These are phyloP conservation scores for Plectropomus leopardus DNA, from an alignment of 2,113 vertebrate genomes.

Conservation along the genomic window DNA sequence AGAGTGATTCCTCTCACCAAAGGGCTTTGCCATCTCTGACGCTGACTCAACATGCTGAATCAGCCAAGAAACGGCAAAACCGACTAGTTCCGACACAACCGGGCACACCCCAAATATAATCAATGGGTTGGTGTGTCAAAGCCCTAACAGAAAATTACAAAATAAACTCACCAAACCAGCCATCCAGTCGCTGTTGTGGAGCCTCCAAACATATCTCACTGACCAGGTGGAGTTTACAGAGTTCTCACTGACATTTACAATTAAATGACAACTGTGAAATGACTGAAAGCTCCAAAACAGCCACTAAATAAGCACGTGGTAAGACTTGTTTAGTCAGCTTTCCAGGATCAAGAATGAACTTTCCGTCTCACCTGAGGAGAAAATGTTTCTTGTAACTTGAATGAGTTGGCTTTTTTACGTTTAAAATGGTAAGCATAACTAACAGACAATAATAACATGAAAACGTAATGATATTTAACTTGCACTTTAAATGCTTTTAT, in stretches of 20 bases:
- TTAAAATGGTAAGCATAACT: neutral
- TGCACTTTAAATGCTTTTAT: neutral
- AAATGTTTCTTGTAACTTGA: neutral
- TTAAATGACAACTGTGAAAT: neutral
- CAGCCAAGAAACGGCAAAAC: too few species aligned
- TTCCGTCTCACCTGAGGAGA: neutral
- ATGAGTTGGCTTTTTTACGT: neutral
- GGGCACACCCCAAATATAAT: too few species aligned
- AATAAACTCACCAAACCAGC: neutral
- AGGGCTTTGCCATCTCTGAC: too few species aligned
- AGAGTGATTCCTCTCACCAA: too few species aligned
- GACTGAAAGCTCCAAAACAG: slow-evolving; percentile 5
- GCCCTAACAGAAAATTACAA: neutral
- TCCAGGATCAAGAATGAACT: neutral
- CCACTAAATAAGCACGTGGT: neutral
- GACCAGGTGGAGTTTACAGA: neutral
- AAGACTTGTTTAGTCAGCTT: neutral
- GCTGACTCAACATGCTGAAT: too few species aligned
- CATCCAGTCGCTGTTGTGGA: neutral
- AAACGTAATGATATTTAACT: neutral
- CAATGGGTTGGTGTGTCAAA: too few species aligned
- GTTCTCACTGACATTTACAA: neutral
- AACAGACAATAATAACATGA: neutral
- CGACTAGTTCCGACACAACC: too few species aligned
- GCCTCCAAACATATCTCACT: too few species aligned